These are phyloP conservation scores for Andrena praecox DNA, from an alignment of 2,888 invertebrate genomes.

Conservation along the genomic window DNA sequence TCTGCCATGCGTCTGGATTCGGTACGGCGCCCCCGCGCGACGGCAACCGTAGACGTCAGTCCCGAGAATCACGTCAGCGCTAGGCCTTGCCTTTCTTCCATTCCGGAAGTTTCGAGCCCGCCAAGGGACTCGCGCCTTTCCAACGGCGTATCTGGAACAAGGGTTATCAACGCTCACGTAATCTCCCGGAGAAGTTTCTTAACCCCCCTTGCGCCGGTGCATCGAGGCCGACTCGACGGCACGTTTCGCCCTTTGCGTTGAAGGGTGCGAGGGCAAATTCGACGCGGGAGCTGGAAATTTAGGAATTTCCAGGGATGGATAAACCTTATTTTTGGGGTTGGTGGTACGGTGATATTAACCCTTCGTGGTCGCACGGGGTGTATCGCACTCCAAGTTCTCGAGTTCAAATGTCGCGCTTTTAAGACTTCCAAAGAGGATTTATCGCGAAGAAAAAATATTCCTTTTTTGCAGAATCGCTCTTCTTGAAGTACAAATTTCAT, in stretches of 20 bases:
- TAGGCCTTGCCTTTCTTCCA: background rate
- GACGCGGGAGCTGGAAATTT: constrained; percentile 7
- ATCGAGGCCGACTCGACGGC: constrained; percentile 20
- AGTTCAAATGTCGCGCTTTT: too few species aligned
- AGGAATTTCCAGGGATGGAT: too few species aligned
- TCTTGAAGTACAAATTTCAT: too few species aligned
- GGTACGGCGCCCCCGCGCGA: background rate
- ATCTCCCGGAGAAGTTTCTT: constrained; percentile 41
- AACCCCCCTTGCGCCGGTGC: constrained; percentile 23
- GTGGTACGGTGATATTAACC: too few species aligned
- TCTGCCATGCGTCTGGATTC: constrained; percentile 30
- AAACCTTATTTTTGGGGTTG: too few species aligned
- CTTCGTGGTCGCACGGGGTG: too few species aligned
- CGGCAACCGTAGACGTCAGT: constrained; percentile 26
- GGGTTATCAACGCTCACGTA: constrained; percentile 46
- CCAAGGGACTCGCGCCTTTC: background rate
- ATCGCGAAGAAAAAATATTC: too few species aligned
- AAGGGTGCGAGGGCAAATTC: constrained; percentile 6
- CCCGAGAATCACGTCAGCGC: background rate
- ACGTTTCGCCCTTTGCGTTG: background rate
- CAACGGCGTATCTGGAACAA: constrained; percentile 30
- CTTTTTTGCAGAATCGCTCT: too few species aligned
- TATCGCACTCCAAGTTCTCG: too few species aligned
- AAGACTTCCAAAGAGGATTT: too few species aligned
- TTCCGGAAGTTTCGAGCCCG: background rate